Percentiles rank a stretch among this genome's conserved stretches.
Conservation (phyloP, 2,888 invertebrate genomes). For the Parelbella ahira region DNA sequence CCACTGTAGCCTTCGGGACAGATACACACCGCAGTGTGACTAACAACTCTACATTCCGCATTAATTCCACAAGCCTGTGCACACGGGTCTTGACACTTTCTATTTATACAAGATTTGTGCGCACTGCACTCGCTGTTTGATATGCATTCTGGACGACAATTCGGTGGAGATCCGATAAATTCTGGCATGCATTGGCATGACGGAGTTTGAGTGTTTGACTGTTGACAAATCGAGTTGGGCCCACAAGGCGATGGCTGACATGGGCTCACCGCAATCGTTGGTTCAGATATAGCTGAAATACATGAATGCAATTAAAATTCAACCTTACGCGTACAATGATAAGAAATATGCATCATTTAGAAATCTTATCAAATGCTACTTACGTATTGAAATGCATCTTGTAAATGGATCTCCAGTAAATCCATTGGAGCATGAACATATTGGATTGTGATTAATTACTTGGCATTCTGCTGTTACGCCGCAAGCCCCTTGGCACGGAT, state of each 20-base stretch:
- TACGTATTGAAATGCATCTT: conserved; percentile 78
- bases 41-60: conserved; percentile 88
- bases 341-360: too few relatives aligned
- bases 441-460: conserved; percentile 88
- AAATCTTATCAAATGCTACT: conserved; percentile 37
- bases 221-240: conserved; percentile 84
- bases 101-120: conserved; percentile 86
- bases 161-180: too few relatives aligned
- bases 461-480: conserved; percentile 86
- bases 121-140: conserved; percentile 87
- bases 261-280: conserved; percentile 70
- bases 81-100: conserved; percentile 89
- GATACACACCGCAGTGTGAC: conserved; percentile 87
- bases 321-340: neutral
- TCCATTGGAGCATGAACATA: conserved; percentile 84
- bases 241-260: conserved; percentile 90
- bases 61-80: conserved; percentile 85
- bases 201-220: conserved; percentile 77
- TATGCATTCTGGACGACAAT: conserved; percentile 89
- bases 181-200: conserved; percentile 86
- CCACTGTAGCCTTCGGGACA: conserved; percentile 84
- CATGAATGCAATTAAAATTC: neutral
- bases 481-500: conserved; percentile 90
- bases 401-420: conserved; percentile 85
- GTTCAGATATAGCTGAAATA: conserved; percentile 46